Base-by-base conservation (phyloP, 2,113 vertebrate genomes). In the Brachyhypopomus occidentalis region DNA sequence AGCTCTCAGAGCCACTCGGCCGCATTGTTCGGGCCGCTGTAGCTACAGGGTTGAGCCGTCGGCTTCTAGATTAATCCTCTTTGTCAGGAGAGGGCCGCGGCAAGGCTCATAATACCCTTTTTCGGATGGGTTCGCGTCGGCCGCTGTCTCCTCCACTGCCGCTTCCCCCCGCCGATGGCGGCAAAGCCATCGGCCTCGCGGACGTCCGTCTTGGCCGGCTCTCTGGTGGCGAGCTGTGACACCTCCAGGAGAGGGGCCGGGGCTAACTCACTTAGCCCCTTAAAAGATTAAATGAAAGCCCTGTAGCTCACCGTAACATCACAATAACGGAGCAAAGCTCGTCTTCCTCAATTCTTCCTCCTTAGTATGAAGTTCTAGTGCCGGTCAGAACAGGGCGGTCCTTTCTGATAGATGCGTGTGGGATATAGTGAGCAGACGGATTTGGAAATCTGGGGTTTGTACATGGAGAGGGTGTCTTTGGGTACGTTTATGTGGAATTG, bases 41-140 rank as follows among this genome's bases (percentile, higher is more conserved):
- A 76, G 27, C 72, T 82, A 77, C 80, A 83, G 66, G 60, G 27
- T 27, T 30, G 48, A 59, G 72, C 73, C 70, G 2, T 12, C 67
- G 77, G 77, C 72, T 52, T 63, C 34, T 63, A 79, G 66, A 83
- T 80, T 83, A 85, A 85, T 82, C 80, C 77, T 83, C 78, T 83
- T 83, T 85, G 80, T 83, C 80, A 83, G 84, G 72, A 59, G 55
- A 67, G 70, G 79, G 80, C 77, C 71, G 64, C 80, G 60, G 76
- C 20, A 19, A 75, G 77, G 76, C 72, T 73, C 72, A 70, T 80
- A 72, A 79, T 82, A 62, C 72, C 79, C 71, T 76, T 41, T 41
- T 41, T 82, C 38, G 67, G 78, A 71, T 75, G 63, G 17, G 34
- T 80, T 77, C 71, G 63, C 58, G 56, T 30, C 78, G 38, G 67